Evolutionary conservation across 92 coral and sea anemone species (phyloP).

Genomic region (Phenganax marumi): DNA sequence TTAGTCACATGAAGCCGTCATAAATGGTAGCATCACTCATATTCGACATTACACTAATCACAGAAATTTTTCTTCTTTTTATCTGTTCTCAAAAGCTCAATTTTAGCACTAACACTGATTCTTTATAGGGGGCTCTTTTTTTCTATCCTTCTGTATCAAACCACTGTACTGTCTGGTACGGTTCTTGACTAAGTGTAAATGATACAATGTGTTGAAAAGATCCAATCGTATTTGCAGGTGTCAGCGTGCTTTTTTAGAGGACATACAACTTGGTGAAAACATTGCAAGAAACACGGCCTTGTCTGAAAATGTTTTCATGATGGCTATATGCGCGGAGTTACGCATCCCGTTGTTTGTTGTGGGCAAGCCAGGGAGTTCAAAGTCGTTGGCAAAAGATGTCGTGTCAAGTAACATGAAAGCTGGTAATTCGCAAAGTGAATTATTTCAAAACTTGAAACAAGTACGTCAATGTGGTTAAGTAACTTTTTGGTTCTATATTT

Average conservation of each 20-base stretch:
- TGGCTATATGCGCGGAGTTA: constrained; percentile 85
- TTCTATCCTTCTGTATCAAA: too few species aligned
- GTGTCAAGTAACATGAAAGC: constrained; percentile 53
- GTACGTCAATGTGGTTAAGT: constrained; percentile 21
- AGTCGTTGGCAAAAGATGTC: constrained; percentile 61
- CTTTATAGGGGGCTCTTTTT: too few species aligned
- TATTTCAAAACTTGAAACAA: constrained; percentile 71
- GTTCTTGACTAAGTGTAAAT: not conserved
- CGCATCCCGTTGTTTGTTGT: constrained; percentile 85
- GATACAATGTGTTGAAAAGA: not conserved
- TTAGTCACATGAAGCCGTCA: too few species aligned
- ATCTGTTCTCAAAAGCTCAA: too few species aligned
- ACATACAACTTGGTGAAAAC: constrained; percentile 73
- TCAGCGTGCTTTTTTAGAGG: constrained; percentile 69
- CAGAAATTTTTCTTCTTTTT: too few species aligned
- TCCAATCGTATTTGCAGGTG: constrained; percentile 62
- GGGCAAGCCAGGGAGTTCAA: constrained; percentile 85
- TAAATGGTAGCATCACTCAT: too few species aligned
- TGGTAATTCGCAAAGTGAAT: constrained; percentile 64
- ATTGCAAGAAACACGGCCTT: constrained; percentile 84
- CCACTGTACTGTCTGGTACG: not conserved
- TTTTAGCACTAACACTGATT: too few species aligned
- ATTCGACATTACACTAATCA: too few species aligned
- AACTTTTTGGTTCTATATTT: too few species aligned
- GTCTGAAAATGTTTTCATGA: constrained; percentile 87